phyloP scores from a whole-genome alignment of 2,797 vertebrate species.

The Erpetoichthys calabaricus region DNA sequence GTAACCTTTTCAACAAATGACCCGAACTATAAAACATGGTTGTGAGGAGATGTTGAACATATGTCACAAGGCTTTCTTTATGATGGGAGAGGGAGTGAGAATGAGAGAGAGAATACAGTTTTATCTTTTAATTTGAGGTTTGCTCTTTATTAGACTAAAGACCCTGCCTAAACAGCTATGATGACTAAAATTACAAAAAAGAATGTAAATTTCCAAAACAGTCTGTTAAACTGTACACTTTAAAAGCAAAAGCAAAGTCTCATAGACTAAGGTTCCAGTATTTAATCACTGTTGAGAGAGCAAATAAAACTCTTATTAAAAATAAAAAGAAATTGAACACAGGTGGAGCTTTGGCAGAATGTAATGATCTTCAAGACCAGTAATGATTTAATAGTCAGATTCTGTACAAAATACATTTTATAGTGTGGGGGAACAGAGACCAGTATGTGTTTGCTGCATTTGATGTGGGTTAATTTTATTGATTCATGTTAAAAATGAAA shows the following conservation, averaged over 20 bases:
- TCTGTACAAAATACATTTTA: constrained; percentile 48
- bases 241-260: background rate
- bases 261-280: constrained; percentile 10
- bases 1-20: constrained; percentile 92
- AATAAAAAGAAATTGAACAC: constrained; percentile 43
- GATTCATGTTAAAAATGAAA: constrained; percentile 9
- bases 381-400: constrained; percentile 55
- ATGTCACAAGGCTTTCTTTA: constrained; percentile 61
- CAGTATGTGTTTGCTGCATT: background rate
- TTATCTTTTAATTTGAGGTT: background rate
- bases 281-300: constrained; percentile 53
- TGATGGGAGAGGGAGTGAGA: constrained; percentile 16
- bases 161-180: constrained; percentile 30
- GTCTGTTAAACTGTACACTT: constrained; percentile 16
- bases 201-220: constrained; percentile 35
- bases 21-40: constrained; percentile 66
- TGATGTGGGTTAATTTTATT: constrained; percentile 4
- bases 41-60: constrained; percentile 64
- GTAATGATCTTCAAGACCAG: constrained; percentile 45
- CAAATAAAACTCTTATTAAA: constrained; percentile 44
- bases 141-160: constrained; percentile 21
- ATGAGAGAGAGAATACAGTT: constrained; percentile 9
- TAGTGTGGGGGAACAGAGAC: constrained; percentile 12
- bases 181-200: constrained; percentile 23
- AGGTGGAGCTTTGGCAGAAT: constrained; percentile 16